Conservation (phyloP, 2,113 vertebrate genomes). For the Brienomyrus longianalis region DNA sequence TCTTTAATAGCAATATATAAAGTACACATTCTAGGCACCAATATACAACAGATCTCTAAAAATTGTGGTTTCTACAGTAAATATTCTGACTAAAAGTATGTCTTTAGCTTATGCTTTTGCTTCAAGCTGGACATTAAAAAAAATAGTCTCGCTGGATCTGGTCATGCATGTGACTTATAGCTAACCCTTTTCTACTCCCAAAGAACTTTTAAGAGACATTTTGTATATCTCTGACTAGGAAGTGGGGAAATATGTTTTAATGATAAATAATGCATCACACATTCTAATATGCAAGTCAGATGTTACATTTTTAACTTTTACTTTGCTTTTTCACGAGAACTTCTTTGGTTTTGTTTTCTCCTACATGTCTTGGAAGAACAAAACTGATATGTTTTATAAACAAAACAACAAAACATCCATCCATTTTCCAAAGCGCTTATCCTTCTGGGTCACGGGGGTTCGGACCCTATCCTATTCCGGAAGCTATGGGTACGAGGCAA, state of each 20-base stretch:
- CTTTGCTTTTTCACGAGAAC: slow-evolving; percentile 16
- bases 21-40: background rate
- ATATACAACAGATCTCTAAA: background rate
- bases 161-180: slow-evolving; percentile 1
- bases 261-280: slow-evolving; percentile 33
- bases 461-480: too few relatives aligned
- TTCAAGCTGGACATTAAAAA: background rate
- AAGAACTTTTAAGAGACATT: background rate
- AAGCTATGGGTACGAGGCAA: too few relatives aligned
- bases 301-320: slow-evolving; percentile 27
- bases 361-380: background rate
- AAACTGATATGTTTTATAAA: slow-evolving; percentile 26
- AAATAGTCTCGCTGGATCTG: slow-evolving; percentile 12
- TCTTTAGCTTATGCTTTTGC: background rate
- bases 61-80: background rate
- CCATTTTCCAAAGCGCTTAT: too few relatives aligned
- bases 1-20: background rate
- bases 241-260: slow-evolving; percentile 20
- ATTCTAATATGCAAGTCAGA: slow-evolving; percentile 33
- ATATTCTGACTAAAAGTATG: background rate
- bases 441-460: too few relatives aligned
- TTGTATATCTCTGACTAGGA: slow-evolving; percentile 20
- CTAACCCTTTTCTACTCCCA: slow-evolving; percentile 5
- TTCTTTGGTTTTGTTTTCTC: background rate
- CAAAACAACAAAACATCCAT: background rate